Conservation (phyloP, 1,140 invertebrate species). For the Xylocopa sonorina region DNA sequence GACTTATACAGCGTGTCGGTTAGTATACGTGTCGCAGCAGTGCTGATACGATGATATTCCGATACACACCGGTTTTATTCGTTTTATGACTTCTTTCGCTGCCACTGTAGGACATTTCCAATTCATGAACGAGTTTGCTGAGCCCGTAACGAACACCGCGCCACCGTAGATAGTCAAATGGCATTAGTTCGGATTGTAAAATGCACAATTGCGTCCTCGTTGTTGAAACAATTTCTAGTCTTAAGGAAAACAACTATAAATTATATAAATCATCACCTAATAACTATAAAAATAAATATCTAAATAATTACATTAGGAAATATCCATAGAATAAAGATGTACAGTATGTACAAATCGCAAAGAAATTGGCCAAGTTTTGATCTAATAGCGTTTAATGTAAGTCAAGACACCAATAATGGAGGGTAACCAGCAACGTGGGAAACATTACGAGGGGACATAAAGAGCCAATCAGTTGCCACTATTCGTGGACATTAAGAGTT, state of each 20-base stretch:
- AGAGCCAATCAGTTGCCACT: neutral
- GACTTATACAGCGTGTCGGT: neutral
- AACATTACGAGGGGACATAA: neutral
- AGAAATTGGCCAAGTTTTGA: too few relatives aligned
- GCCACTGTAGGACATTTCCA: constrained; percentile 75
- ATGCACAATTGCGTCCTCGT: neutral
- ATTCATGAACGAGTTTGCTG: constrained; percentile 76
- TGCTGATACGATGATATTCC: constrained; percentile 54
- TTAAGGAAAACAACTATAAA: neutral
- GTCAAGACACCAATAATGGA: too few relatives aligned
- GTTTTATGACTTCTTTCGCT: constrained; percentile 78
- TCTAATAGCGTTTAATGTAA: too few relatives aligned
- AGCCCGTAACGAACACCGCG: constrained; percentile 53
- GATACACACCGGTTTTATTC: constrained; percentile 69
- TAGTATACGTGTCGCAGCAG: constrained; percentile 11
- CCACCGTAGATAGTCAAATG: neutral
- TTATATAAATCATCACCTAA: too few relatives aligned
- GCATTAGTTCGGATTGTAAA: constrained; percentile 6
- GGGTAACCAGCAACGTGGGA: too few relatives aligned
- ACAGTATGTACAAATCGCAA: too few relatives aligned
- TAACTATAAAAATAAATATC: too few relatives aligned
- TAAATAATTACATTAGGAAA: too few relatives aligned
- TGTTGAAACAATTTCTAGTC: neutral
- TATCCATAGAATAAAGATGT: too few relatives aligned
- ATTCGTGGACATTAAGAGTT: neutral